Conservation (phyloP, 2,888 invertebrate species). For the Nezara viridula region DNA sequence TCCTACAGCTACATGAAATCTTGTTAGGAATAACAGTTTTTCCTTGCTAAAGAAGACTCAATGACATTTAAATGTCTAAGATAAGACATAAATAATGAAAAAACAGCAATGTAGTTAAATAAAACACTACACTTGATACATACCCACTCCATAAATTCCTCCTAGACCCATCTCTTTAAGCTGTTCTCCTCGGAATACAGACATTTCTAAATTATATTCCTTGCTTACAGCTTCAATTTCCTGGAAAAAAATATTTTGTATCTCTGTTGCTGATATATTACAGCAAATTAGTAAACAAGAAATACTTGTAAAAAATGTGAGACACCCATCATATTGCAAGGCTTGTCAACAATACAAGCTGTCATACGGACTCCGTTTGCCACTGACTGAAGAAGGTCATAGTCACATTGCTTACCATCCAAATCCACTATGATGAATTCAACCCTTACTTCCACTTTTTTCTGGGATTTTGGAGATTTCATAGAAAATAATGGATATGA, state of each 20-base stretch:
- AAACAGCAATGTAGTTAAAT: not conserved
- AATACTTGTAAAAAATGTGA: conserved; percentile 80
- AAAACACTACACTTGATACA: not conserved
- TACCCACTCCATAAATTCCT: conserved; percentile 88
- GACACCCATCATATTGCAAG: conserved; percentile 88
- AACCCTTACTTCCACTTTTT: conserved; percentile 67
- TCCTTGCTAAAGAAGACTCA: too few species aligned
- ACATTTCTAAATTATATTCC: conserved; percentile 77
- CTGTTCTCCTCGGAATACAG: conserved; percentile 85
- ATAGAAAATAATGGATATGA: conserved; percentile 82
- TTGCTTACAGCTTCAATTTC: conserved; percentile 78
- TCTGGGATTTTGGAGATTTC: conserved; percentile 69
- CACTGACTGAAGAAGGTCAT: conserved; percentile 72
- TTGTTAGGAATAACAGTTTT: too few species aligned
- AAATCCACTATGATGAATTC: conserved; percentile 71
- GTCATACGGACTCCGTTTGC: conserved; percentile 79
- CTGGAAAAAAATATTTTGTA: conserved; percentile 69
- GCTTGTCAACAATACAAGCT: conserved; percentile 87
- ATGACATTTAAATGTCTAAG: too few species aligned
- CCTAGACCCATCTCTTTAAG: conserved; percentile 84
- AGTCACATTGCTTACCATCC: conserved; percentile 56
- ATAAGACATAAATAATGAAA: not conserved
- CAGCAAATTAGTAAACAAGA: conserved; percentile 52
- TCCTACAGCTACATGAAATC: too few species aligned
- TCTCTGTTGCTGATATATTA: not conserved